These are phyloP conservation scores for Atractosteus spatula DNA, from an alignment of 2,113 vertebrate species.

Conservation along the genomic window DNA sequence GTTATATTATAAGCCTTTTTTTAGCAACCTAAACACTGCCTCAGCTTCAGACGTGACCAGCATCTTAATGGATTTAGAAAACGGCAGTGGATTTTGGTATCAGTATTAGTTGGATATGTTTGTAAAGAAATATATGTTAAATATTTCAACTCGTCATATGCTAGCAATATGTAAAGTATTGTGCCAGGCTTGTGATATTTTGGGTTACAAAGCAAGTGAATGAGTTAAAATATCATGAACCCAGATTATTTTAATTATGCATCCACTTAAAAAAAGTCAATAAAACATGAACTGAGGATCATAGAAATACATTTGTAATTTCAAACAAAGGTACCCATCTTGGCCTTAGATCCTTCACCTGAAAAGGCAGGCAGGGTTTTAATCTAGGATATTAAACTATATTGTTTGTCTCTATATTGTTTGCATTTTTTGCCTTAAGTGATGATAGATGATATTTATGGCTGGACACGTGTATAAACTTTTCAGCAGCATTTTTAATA, in stretches of 20 bases:
- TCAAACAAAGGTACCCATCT: constrained; percentile 72
- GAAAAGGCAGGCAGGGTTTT: constrained; percentile 76
- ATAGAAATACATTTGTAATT: constrained; percentile 72
- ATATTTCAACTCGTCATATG: constrained; percentile 84
- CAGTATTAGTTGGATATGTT: constrained; percentile 74
- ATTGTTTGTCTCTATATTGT: constrained; percentile 77
- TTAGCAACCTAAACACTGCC: constrained; percentile 56
- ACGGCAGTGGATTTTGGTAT: constrained; percentile 57
- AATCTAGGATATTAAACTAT: constrained; percentile 64
- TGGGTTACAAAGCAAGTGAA: constrained; percentile 81
- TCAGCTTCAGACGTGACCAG: constrained; percentile 60
- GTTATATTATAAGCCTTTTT: constrained; percentile 47
- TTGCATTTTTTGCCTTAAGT: constrained; percentile 86
- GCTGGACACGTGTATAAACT: constrained; percentile 92
- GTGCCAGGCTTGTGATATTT: constrained; percentile 83
- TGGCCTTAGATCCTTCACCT: constrained; percentile 74
- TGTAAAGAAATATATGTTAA: constrained; percentile 82
- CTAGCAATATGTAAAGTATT: constrained; percentile 91
- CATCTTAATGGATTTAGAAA: constrained; percentile 55
- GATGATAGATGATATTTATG: constrained; percentile 89
- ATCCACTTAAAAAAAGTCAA: constrained; percentile 49
- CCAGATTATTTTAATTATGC: constrained; percentile 73
- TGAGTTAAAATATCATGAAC: constrained; percentile 80
- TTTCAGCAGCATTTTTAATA: constrained; percentile 97
- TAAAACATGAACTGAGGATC: constrained; percentile 40